A percentile compares a stretch with the other conserved stretches of the same genome.
These are phyloP conservation scores for Heliconius cydno DNA, from an alignment of 2,888 invertebrate genomes.

Conservation along the genomic window DNA sequence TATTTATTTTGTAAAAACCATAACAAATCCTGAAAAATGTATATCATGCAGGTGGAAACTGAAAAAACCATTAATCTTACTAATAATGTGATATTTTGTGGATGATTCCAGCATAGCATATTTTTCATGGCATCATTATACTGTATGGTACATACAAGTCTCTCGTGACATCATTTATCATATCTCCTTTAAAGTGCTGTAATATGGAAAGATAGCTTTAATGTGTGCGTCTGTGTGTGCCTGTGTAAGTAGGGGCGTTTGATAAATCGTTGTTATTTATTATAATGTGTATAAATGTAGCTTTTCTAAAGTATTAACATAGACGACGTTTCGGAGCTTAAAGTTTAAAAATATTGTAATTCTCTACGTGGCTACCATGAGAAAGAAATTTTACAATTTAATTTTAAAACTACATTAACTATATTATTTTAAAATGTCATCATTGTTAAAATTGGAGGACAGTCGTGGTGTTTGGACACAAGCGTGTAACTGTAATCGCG, in stretches of 20 bases:
- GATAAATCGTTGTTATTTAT: neutral
- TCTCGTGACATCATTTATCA: slow-evolving; percentile 27
- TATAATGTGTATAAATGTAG: neutral
- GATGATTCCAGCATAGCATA: slow-evolving; percentile 13
- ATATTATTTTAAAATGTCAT: too few species aligned
- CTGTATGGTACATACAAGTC: slow-evolving; percentile 13
- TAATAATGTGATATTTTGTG: slow-evolving; percentile 23
- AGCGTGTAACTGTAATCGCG: neutral
- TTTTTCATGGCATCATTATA: slow-evolving; percentile 23
- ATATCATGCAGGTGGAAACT: neutral
- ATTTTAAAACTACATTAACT: neutral
- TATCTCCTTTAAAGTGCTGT: slow-evolving; percentile 19
- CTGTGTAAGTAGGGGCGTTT: too few species aligned
- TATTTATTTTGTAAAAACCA: neutral
- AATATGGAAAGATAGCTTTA: slow-evolving; percentile 24
- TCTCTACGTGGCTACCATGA: neutral
- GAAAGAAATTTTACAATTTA: neutral
- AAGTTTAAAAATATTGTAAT: neutral
- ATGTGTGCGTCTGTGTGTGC: neutral
- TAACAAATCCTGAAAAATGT: neutral
- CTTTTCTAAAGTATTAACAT: neutral
- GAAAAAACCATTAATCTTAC: slow-evolving; percentile 18
- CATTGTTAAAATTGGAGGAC: too few species aligned
- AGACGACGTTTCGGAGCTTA: neutral
- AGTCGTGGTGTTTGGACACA: neutral